Conservation (phyloP, 1,140 invertebrate genomes). For the Pantala flavescens region DNA sequence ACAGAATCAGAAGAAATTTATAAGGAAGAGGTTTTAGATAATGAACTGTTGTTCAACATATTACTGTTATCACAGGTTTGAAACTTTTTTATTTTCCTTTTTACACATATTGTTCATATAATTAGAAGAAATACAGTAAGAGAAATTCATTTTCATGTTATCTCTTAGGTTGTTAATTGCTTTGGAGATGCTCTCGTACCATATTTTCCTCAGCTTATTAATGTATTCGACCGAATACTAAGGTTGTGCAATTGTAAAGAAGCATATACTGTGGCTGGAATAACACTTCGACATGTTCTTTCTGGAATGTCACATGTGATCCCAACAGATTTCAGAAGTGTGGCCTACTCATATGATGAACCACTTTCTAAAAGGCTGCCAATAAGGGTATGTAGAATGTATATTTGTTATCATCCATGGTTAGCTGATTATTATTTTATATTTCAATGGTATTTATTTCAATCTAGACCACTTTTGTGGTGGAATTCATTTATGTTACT, state of each 20-base stretch:
- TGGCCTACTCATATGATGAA: slow-evolving; percentile 47
- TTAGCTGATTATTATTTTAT: too few relatives aligned
- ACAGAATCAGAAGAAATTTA: slow-evolving; percentile 47
- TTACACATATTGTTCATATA: not conserved
- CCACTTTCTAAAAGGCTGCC: slow-evolving; percentile 61
- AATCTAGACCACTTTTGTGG: too few relatives aligned
- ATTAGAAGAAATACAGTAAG: not conserved
- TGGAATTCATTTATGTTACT: too few relatives aligned
- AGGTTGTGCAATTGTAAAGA: slow-evolving; percentile 47
- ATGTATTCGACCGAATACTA: slow-evolving; percentile 50
- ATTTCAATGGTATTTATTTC: too few relatives aligned
- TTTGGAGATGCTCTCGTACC: slow-evolving; percentile 48
- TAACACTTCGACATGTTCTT: slow-evolving; percentile 39
- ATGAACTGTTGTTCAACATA: slow-evolving; percentile 68
- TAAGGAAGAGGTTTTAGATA: slow-evolving; percentile 64
- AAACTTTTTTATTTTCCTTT: slow-evolving; percentile 19
- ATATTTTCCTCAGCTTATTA: slow-evolving; percentile 47
- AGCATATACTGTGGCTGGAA: slow-evolving; percentile 44
- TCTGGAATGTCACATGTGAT: slow-evolving; percentile 46
- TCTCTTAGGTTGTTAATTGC: slow-evolving; percentile 42
- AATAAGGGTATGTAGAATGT: slow-evolving; percentile 40
- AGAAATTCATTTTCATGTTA: not conserved
- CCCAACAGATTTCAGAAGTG: slow-evolving; percentile 52
- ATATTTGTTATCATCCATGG: not conserved
- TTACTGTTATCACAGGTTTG: slow-evolving; percentile 59